phyloP scores from a whole-genome alignment of 1,140 invertebrate species.

The Aphaenogaster rudis region DNA sequence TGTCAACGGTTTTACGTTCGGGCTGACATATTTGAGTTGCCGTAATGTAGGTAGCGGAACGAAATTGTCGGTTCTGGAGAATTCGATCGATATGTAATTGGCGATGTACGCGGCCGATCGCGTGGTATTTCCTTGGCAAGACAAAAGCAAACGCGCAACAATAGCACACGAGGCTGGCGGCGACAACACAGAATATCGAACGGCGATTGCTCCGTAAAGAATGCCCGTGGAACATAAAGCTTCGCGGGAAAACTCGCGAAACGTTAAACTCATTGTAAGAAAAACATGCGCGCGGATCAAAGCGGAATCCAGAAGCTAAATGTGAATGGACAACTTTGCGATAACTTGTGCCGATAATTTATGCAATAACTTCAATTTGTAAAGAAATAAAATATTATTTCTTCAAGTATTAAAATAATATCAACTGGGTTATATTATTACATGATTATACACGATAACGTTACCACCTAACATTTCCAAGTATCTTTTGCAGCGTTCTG shows the following conservation, averaged over 20 bases:
- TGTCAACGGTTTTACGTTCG: conserved; percentile 59
- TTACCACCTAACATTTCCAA: neutral
- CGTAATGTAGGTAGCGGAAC: conserved; percentile 57
- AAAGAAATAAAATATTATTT: neutral
- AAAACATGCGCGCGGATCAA: conserved; percentile 20
- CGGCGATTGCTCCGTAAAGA: conserved; percentile 56
- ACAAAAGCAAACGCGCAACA: conserved; percentile 64
- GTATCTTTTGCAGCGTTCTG: neutral
- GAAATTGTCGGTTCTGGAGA: conserved; percentile 62
- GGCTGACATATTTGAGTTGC: conserved; percentile 58
- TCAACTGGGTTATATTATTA: neutral
- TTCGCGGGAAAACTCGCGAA: conserved; percentile 35
- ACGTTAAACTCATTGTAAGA: conserved; percentile 33
- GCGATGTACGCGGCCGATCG: conserved; percentile 61
- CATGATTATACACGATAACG: neutral
- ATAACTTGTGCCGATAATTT: neutral
- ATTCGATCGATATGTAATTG: conserved; percentile 65
- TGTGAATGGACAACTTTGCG: neutral
- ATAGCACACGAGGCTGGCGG: conserved; percentile 55
- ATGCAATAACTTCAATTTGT: neutral
- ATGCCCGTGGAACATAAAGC: conserved; percentile 37
- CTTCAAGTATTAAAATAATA: neutral
- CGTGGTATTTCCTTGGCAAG: conserved; percentile 63
- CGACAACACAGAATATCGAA: conserved; percentile 61
- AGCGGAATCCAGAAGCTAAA: neutral